These are phyloP conservation scores for Lophotriccus pileatus DNA, from an alignment of 2,797 vertebrate species.

Conservation along the genomic window DNA sequence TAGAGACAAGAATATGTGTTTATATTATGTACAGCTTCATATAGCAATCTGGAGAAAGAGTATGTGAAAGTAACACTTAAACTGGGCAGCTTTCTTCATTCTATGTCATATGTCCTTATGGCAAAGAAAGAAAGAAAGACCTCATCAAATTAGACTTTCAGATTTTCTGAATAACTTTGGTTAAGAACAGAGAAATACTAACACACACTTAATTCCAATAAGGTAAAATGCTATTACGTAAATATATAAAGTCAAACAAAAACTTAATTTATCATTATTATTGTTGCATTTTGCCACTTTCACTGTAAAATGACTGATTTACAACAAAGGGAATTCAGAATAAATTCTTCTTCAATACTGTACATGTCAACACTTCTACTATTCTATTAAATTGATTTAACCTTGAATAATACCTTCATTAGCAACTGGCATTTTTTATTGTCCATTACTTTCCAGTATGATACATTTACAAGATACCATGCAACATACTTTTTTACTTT, in stretches of 20 bases:
- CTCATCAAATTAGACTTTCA: conserved; percentile 42
- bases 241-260: neutral
- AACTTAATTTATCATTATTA: neutral
- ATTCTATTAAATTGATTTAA: neutral
- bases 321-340: neutral
- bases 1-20: conserved; percentile 83
- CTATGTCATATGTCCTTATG: conserved; percentile 61
- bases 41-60: conserved; percentile 81
- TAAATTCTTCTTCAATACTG: neutral
- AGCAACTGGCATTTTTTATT: neutral
- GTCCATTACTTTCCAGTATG: neutral
- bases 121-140: conserved; percentile 56
- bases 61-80: conserved; percentile 76
- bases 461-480: neutral
- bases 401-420: neutral
- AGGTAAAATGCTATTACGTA: neutral
- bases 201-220: neutral
- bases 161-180: conserved; percentile 52
- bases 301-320: neutral
- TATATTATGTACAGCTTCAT: conserved; percentile 83
- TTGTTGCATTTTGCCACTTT: neutral
- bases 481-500: neutral
- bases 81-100: conserved; percentile 70
- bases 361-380: neutral
- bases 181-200: conserved; percentile 39